Evolutionary conservation across 1,140 invertebrate species (phyloP).

Genomic region (Orchestia grillus): DNA sequence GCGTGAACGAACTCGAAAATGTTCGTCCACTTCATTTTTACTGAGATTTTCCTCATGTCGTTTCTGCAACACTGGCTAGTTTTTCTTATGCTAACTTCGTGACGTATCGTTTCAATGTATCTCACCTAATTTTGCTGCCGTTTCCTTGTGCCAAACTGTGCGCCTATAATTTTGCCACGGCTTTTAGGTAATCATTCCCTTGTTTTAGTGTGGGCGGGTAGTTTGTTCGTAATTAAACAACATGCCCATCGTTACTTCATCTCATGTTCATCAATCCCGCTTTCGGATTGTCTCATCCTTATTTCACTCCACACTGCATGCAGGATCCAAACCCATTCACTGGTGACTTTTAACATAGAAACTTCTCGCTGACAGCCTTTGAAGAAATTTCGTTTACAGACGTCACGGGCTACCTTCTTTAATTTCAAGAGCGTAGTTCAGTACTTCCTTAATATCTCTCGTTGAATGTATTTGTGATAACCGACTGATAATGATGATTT

Average conservation of each 20-base stretch:
- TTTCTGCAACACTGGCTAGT: not conserved
- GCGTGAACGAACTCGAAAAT: not conserved
- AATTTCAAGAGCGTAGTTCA: not conserved
- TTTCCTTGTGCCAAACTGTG: not conserved
- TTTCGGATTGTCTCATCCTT: not conserved
- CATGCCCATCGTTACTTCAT: no score
- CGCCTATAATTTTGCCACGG: not conserved
- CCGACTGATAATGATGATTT: not conserved
- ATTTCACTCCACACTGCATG: not conserved
- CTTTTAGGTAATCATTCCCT: not conserved
- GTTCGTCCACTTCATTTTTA: not conserved
- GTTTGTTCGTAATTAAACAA: not conserved
- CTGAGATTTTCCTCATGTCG: not conserved
- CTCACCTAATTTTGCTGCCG: not conserved
- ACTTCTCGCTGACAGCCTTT: not conserved
- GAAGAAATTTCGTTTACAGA: not conserved
- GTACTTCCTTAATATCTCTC: not conserved
- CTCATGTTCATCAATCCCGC: not conserved
- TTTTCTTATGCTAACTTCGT: not conserved
- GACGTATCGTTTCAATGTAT: not conserved
- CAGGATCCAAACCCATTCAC: not conserved
- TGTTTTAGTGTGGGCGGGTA: not conserved
- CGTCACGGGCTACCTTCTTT: not conserved
- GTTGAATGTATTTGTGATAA: not conserved
- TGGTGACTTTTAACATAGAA: not conserved